Evolutionary conservation across 2,888 invertebrate genomes (phyloP), one percentile per base, ranked within the genome.

Genomic region (Keiferia lycopersicella): DNA sequence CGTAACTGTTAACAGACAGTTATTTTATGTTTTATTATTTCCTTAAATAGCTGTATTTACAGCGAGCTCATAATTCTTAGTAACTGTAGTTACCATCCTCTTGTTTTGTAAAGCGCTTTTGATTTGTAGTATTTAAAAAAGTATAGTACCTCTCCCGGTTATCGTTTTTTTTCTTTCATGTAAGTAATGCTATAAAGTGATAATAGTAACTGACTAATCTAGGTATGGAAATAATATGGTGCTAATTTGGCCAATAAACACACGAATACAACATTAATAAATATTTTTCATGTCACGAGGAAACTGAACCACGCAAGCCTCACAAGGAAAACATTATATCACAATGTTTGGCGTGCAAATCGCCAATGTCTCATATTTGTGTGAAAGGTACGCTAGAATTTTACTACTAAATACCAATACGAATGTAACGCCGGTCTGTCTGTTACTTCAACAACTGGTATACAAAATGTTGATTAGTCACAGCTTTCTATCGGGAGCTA

Each of bases 311-410:
- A 30, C 16, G 14, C 26, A 56, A 34, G 56, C 26, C 34, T 26
- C 12, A 56, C 16, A 34, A 56, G 26, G 56, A 16, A 56, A 34
- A 56, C 26, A n/a, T 56, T 56, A 56, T 26, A 53, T 53, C 53
- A 53, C 22, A 34, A 30, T 56, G 56, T 56, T 30, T 34, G 30
- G 56, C 56, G 56, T 34, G 56, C 56, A 30, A 26, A 26, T 26
- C 14, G 26, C 53, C n/a, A 34, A 16, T 56, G 56, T 56, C 51
- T 22, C 22, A 26, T 22, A 22, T 22, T 14, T 53, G 51, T 53
- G 51, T 53, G 51, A 53, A 53, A 53, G 26, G 26, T 12, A 14
- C 51, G 26, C 45, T 45, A n/a, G 45, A 45, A 45, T 16, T 41
- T 45, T 45, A 16, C 45, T 16, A 45, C 45, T 45, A n/a, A n/a